phyloP scores from a whole-genome alignment of 2,113 vertebrate genomes.

The Catharus minimus region DNA sequence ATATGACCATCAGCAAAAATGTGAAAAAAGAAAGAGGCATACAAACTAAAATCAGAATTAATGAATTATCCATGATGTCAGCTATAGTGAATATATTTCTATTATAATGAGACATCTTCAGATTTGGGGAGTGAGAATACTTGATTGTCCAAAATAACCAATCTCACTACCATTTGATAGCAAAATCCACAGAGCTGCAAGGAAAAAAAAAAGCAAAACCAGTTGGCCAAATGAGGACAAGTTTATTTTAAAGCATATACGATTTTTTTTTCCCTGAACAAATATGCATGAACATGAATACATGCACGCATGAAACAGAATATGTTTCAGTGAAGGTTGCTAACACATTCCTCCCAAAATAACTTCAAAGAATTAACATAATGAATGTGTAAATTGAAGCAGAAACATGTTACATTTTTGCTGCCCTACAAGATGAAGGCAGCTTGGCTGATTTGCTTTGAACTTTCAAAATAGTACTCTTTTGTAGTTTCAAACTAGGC shows the following conservation, averaged over 20 bases:
- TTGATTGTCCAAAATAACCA: background rate
- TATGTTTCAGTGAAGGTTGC: background rate
- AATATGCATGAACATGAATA: background rate
- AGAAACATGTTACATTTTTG: constrained; percentile 40
- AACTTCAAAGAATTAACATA: constrained; percentile 51
- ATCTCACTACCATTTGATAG: background rate
- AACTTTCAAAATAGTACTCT: constrained; percentile 27
- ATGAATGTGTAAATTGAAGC: constrained; percentile 41
- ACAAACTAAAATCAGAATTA: background rate
- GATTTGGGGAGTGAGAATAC: background rate
- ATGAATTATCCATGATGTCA: background rate
- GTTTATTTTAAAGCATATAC: background rate
- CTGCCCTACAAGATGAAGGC: constrained; percentile 7
- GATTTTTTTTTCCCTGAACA: background rate
- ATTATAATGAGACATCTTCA: background rate
- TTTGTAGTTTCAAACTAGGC: background rate
- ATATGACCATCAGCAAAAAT: background rate
- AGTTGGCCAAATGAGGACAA: background rate
- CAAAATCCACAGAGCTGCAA: background rate
- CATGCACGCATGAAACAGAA: background rate
- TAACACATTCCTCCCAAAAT: constrained; percentile 41
- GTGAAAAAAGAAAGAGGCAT: background rate
- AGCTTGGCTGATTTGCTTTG: constrained; percentile 33
- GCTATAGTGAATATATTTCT: background rate
- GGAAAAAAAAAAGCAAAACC: background rate